Evolutionary conservation across 2,888 invertebrate species (phyloP).

Genomic region (Rapana venosa): DNA sequence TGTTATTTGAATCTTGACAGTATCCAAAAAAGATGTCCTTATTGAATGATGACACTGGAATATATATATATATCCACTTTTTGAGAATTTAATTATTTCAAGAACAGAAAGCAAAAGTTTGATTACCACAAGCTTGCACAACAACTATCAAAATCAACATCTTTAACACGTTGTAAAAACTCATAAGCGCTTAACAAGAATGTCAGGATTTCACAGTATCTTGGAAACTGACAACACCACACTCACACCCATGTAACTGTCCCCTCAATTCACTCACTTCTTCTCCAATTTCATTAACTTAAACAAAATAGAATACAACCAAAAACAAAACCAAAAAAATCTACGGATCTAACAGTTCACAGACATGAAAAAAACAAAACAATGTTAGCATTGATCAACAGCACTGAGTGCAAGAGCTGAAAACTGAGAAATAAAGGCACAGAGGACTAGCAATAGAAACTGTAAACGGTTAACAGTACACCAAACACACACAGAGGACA

Average conservation of each 20-base stretch:
- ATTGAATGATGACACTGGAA: no score
- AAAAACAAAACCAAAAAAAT: background rate
- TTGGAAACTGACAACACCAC: background rate
- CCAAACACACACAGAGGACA: background rate
- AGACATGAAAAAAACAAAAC: background rate
- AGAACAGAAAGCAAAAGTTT: no score
- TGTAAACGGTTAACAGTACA: background rate
- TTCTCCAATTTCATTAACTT: background rate
- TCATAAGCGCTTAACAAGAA: no score
- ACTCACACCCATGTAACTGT: background rate
- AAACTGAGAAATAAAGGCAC: background rate
- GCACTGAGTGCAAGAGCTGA: background rate
- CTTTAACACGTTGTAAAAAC: no score
- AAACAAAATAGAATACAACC: background rate
- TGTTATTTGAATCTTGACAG: no score
- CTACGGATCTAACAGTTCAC: background rate
- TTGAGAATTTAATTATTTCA: no score
- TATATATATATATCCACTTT: no score
- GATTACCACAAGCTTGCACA: no score
- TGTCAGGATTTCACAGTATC: no score
- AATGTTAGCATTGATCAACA: background rate
- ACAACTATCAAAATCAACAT: no score
- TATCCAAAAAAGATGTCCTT: no score
- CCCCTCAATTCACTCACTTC: background rate
- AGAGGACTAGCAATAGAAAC: background rate